Conservation (phyloP, 2,888 invertebrate genomes). For the Andrena hattorfiana region DNA sequence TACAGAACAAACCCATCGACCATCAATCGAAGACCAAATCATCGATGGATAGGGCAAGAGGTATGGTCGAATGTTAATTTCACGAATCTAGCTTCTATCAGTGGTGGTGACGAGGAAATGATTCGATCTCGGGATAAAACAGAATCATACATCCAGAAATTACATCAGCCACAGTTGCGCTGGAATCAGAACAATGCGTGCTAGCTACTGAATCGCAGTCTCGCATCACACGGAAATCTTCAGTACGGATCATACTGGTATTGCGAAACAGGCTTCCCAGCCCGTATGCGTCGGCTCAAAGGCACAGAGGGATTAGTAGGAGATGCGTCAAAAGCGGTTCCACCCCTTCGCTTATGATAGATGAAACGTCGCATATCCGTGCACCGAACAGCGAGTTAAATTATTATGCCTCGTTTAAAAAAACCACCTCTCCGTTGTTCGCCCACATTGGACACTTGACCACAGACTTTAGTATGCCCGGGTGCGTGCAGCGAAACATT, state of each 20-base stretch:
- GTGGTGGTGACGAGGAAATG: background rate
- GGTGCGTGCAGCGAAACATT: background rate
- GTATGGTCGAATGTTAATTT: background rate
- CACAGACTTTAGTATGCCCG: constrained; percentile 8
- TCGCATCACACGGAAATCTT: constrained; percentile 36
- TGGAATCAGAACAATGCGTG: constrained; percentile 37
- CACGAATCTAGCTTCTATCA: background rate
- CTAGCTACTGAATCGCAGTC: background rate
- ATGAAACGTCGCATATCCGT: constrained; percentile 17
- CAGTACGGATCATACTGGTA: constrained; percentile 43
- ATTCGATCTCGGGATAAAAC: constrained; percentile 16
- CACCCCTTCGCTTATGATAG: constrained; percentile 30
- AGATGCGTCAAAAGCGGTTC: constrained; percentile 42
- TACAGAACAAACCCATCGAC: too few relatives aligned
- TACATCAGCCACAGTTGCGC: constrained; percentile 12
- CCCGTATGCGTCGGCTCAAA: constrained; percentile 26
- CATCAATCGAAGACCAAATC: too few relatives aligned
- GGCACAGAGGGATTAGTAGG: constrained; percentile 38
- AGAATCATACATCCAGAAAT: constrained; percentile 24
- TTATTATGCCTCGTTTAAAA: constrained; percentile 41
- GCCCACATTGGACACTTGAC: constrained; percentile 17
- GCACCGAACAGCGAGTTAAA: constrained; percentile 39
- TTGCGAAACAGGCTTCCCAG: constrained; percentile 21
- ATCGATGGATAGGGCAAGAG: too few relatives aligned
- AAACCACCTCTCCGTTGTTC: constrained; percentile 42